phyloP scores from a whole-genome alignment of 2,113 vertebrate genomes.

The Actenoides lindsayi region DNA sequence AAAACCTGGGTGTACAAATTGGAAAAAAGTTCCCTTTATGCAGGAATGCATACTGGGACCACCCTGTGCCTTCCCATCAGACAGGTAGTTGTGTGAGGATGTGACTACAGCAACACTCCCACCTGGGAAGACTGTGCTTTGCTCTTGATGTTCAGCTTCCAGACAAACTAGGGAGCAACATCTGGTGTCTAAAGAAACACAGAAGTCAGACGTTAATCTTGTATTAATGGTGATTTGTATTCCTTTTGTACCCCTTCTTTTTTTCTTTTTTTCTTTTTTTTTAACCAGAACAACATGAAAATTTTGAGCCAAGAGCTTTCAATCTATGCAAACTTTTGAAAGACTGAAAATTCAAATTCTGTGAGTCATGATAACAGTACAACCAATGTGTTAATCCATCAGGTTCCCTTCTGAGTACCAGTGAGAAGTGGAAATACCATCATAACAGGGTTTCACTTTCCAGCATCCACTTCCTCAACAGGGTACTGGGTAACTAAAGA shows the following conservation, averaged over 20 bases:
- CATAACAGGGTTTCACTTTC: not conserved
- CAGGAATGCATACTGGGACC: fast-evolving
- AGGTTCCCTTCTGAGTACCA: not conserved
- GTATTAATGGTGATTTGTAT: not conserved
- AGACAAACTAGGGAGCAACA: not conserved
- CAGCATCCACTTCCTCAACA: not conserved
- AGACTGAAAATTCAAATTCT: not conserved
- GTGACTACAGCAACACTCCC: not conserved
- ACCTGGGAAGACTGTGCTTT: not conserved
- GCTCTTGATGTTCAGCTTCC: not conserved
- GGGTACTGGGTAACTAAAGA: not conserved
- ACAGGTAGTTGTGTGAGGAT: not conserved
- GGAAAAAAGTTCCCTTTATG: not conserved
- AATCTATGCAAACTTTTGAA: not conserved
- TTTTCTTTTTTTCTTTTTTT: too few relatives aligned
- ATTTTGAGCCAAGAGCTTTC: not conserved
- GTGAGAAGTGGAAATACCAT: not conserved
- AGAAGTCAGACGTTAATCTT: not conserved
- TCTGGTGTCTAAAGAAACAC: not conserved
- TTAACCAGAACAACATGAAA: not conserved
- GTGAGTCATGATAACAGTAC: not conserved
- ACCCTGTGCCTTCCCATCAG: not conserved
- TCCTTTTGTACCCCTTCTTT: not conserved
- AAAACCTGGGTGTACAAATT: not conserved
- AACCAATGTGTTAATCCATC: not conserved